Conservation (phyloP, 2,113 vertebrate species). For the Noturus placidus region DNA sequence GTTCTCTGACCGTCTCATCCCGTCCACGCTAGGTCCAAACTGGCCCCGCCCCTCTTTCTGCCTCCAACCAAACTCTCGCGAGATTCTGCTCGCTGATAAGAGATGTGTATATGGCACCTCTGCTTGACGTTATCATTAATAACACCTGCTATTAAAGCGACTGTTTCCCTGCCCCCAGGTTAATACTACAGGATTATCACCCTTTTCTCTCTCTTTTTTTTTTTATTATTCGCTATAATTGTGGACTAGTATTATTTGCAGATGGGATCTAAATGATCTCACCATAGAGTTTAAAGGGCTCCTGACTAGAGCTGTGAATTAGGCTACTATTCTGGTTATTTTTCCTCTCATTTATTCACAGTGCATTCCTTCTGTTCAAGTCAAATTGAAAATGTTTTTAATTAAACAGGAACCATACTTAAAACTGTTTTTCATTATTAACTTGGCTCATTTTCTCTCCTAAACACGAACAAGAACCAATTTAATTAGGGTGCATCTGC, state of each 20-base stretch:
- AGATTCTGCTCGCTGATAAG: slow-evolving; percentile 10
- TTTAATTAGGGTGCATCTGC: too few species aligned
- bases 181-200: neutral
- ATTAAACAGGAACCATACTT: too few species aligned
- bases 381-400: too few species aligned
- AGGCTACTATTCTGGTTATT: neutral
- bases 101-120: slow-evolving; percentile 37
- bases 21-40: slow-evolving; percentile 26
- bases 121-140: slow-evolving; percentile 42
- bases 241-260: neutral
- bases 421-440: too few species aligned
- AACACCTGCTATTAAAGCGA: neutral
- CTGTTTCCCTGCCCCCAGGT: neutral
- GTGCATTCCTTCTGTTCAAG: too few species aligned
- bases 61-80: slow-evolving; percentile 27
- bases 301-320: neutral
- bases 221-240: neutral
- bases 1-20: slow-evolving; percentile 32
- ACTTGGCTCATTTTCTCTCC: too few species aligned
- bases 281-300: neutral
- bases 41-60: neutral
- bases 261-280: neutral
- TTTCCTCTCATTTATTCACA: too few species aligned
- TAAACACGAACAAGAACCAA: too few species aligned
- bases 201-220: neutral